A percentile compares a stretch with the other conserved stretches of the same genome.
These are phyloP conservation scores for Aspidiotus rigidus DNA, from an alignment of 2,888 invertebrate species.

Conservation along the genomic window DNA sequence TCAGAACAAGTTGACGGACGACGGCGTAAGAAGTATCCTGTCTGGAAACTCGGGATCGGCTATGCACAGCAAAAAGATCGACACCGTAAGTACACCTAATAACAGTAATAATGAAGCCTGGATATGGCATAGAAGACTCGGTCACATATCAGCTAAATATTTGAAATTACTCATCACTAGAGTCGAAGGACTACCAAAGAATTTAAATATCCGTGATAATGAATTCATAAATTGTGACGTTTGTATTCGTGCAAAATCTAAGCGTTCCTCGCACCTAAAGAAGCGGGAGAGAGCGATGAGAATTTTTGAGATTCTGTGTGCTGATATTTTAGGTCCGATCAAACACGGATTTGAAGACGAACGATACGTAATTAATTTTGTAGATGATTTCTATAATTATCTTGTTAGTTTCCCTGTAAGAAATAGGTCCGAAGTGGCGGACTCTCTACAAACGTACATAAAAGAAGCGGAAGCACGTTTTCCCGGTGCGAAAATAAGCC, in stretches of 20 bases:
- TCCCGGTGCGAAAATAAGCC: neutral
- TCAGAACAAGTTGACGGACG: neutral
- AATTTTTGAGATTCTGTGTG: neutral
- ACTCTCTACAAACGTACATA: neutral
- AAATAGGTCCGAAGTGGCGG: neutral
- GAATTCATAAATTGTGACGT: neutral
- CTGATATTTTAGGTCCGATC: neutral
- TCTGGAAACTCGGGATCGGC: neutral
- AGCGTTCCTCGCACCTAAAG: neutral
- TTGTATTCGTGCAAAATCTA: neutral
- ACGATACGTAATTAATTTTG: neutral
- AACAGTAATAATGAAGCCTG: neutral
- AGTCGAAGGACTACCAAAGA: neutral
- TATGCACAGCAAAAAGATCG: neutral
- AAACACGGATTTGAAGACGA: neutral
- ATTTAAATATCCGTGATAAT: neutral
- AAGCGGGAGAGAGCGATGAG: neutral
- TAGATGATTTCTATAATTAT: neutral
- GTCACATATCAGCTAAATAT: neutral
- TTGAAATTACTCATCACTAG: neutral
- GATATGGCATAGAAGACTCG: neutral
- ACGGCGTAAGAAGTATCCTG: neutral
- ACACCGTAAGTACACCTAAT: too few relatives aligned
- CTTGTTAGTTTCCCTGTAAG: neutral
- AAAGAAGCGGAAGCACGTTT: neutral